These are phyloP conservation scores for Lasioglossum morio DNA, from an alignment of 2,888 invertebrate species.

Conservation along the genomic window DNA sequence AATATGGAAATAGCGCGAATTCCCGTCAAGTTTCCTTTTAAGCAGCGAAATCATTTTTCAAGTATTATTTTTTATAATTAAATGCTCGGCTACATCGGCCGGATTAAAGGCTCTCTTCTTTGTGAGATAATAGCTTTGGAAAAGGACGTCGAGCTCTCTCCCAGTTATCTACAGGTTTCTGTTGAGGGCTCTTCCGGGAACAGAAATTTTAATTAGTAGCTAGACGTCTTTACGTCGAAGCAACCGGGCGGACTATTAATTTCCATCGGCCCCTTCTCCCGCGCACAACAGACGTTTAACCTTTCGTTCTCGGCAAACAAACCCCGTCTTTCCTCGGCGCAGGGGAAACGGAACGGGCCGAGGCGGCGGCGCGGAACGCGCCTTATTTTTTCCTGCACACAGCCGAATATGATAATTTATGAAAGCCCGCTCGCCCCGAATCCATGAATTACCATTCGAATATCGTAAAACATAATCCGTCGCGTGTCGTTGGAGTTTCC, in stretches of 20 bases:
- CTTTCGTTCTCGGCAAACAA: conserved; percentile 65
- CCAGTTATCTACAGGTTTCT: conserved; percentile 58
- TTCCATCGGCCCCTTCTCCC: conserved; percentile 51
- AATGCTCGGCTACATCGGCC: conserved; percentile 40
- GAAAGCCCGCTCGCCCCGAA: background rate
- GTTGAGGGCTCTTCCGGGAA: conserved; percentile 51
- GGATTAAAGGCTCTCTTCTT: conserved; percentile 59
- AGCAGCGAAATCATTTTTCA: conserved; percentile 33
- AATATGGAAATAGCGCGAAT: conserved; percentile 37
- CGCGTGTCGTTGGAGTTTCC: background rate
- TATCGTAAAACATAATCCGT: background rate
- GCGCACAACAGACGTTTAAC: conserved; percentile 57
- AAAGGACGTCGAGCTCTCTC: conserved; percentile 30
- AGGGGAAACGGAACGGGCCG: background rate
- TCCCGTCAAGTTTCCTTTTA: conserved; percentile 7
- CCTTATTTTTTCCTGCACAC: background rate
- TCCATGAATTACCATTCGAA: conserved; percentile 7
- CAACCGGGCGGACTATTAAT: conserved; percentile 66
- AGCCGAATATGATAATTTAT: conserved; percentile 17
- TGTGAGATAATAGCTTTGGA: conserved; percentile 65
- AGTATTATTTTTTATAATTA: conserved; percentile 62
- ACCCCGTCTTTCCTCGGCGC: conserved; percentile 27
- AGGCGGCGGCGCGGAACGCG: background rate
- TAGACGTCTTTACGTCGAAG: conserved; percentile 69
- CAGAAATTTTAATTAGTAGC: conserved; percentile 71